Conservation (phyloP, 2,888 invertebrate genomes). For the Synergus itoensis region DNA sequence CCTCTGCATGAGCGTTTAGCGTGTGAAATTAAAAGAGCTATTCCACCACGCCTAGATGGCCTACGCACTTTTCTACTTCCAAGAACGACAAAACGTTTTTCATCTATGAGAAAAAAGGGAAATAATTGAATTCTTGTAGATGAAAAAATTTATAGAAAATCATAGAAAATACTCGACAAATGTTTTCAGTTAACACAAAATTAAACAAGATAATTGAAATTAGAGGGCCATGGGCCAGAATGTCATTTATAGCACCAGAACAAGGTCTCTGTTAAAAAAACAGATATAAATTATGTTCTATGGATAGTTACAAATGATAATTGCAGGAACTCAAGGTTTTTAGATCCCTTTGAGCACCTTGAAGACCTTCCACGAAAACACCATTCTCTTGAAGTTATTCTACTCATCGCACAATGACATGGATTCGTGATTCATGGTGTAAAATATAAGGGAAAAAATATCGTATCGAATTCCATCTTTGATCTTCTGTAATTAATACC, state of each 20-base stretch:
- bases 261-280: background rate
- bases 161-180: background rate
- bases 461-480: background rate
- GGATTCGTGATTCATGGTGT: background rate
- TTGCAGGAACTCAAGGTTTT: background rate
- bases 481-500: background rate
- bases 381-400: background rate
- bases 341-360: conserved; percentile 3
- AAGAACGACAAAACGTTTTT: conserved; percentile 16
- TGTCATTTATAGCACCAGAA: background rate
- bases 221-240: background rate
- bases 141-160: background rate
- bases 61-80: conserved; percentile 66
- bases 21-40: conserved; percentile 41
- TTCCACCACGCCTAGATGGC: conserved; percentile 67
- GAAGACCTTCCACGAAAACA: conserved; percentile 11
- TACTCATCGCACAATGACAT: conserved; percentile 1
- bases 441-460: background rate
- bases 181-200: background rate
- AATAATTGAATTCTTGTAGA: background rate
- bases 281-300: background rate
- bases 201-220: background rate
- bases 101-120: background rate
- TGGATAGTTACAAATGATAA: background rate
- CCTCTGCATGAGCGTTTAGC: conserved; percentile 39